Evolutionary conservation across 2,113 vertebrate species (phyloP), one percentile per base, ranked within the genome.

Genomic region (Saguinus imperator): DNA sequence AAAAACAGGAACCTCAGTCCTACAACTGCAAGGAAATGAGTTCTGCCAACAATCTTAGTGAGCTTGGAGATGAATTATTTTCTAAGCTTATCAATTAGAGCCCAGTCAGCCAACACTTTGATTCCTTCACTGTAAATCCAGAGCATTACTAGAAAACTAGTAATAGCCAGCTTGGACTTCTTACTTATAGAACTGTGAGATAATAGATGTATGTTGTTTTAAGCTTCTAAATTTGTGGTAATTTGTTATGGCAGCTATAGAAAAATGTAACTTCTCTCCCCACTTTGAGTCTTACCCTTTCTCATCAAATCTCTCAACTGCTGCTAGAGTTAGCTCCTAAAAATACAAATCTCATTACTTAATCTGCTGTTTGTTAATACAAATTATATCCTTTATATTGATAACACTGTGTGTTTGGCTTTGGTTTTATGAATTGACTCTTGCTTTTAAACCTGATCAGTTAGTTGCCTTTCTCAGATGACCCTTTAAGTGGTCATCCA

Each of bases 31-130:
- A 83, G 80, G 76, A 93, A 91, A 4, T 81, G 64, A 93, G 64
- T 91, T 83, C 77, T 96, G 77, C 40, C 40, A 96, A 81, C 37
- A 80, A 85, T 68, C 20, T 37, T 57, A 86, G 25, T 81, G 16
- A 88, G 3, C 6, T 16, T 48, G 76, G 72, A 68, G 95, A 11
- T n/a, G 21, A 45, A 73, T 86, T 89, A 68, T 86, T 37, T 64
- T 61, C 70, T 48, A 66, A 93, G 48, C 9, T 48, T 52, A 66
- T 35, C 40, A 75, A 5, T 45, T 76, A 43, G 35, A 83, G 40
- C 35, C 82, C 37, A 73, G 5, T 18, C 48, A 25, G 88, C 35
- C 21, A 32, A 48, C 7, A 58, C 32, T 55, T 88, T 75, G 21
- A 80, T 45, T 80, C 73, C 68, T 88, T 40, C 32, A n/a, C 84